These are phyloP conservation scores for Meiosimyza decipiens DNA, from an alignment of 2,888 invertebrate species.

Conservation along the genomic window DNA sequence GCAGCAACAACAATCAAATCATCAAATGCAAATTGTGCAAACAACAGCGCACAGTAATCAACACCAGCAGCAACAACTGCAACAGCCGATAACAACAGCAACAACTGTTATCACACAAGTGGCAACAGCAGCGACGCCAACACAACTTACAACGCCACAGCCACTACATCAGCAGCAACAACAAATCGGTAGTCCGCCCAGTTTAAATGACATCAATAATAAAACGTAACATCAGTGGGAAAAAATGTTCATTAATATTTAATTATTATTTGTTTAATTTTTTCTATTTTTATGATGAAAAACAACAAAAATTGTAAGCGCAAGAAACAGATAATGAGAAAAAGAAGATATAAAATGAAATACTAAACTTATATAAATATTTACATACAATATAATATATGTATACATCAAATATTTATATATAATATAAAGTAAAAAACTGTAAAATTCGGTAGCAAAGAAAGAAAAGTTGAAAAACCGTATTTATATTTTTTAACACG, in stretches of 20 bases:
- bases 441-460: not conserved
- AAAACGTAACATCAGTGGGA: constrained; percentile 69
- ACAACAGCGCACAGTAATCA: constrained; percentile 47
- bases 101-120: constrained; percentile 65
- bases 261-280: constrained; percentile 45
- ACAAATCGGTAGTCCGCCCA: constrained; percentile 65
- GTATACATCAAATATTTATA: constrained; percentile 16
- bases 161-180: constrained; percentile 42
- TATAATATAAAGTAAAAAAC: not conserved
- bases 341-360: constrained; percentile 22
- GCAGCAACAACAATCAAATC: constrained; percentile 48
- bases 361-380: constrained; percentile 38
- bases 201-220: constrained; percentile 64
- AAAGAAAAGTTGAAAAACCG: constrained; percentile 17
- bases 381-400: constrained; percentile 36
- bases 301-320: constrained; percentile 52
- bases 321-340: constrained; percentile 44
- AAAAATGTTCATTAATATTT: constrained; percentile 68
- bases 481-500: constrained; percentile 31
- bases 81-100: constrained; percentile 59
- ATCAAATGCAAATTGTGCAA: constrained; percentile 31
- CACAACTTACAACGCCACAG: constrained; percentile 37
- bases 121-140: constrained; percentile 50
- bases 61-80: constrained; percentile 56
- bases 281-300: constrained; percentile 57